Evolutionary conservation across 2,113 vertebrate genomes (phyloP).

Genomic region (Aphyosemion australe): DNA sequence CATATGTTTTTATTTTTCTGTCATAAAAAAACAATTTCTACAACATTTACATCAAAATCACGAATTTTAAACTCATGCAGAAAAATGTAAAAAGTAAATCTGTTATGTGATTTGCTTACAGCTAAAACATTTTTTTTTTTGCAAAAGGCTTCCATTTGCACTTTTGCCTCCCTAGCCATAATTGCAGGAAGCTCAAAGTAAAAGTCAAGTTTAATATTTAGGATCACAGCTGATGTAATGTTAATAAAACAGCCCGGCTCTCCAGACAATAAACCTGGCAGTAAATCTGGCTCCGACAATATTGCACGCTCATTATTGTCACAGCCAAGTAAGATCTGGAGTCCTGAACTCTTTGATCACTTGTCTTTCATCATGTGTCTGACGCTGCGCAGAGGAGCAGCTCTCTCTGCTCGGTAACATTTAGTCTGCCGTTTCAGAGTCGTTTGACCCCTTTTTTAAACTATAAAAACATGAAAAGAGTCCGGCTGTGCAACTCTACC

Average conservation of each 20-base stretch:
- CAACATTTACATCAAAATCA: not conserved
- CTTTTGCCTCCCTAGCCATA: conserved; percentile 14
- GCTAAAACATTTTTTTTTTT: not conserved
- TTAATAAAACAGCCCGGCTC: conserved; percentile 46
- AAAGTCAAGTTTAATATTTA: conserved; percentile 46
- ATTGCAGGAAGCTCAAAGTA: conserved; percentile 16
- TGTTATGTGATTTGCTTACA: conserved; percentile 7
- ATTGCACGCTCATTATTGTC: conserved; percentile 41
- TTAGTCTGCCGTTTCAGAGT: conserved; percentile 11
- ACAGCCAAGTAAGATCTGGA: conserved; percentile 36
- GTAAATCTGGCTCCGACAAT: conserved; percentile 40
- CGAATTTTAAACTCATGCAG: no score
- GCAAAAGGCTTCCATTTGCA: conserved; percentile 2
- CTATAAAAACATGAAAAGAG: conserved; percentile 5
- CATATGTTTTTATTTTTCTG: conserved; percentile 28
- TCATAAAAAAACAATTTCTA: conserved; percentile 4
- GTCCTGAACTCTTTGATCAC: conserved; percentile 36
- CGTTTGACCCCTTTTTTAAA: conserved; percentile 25
- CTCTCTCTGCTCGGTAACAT: not conserved
- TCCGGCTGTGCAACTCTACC: conserved; percentile 22
- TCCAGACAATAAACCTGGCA: conserved; percentile 52
- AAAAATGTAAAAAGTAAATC: not conserved
- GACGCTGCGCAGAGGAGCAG: conserved; percentile 25
- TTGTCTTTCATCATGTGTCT: conserved; percentile 41
- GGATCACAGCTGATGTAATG: conserved; percentile 33